These are phyloP conservation scores for Kuschelorhynchus macadamiae DNA, from an alignment of 2,888 invertebrate species.

Conservation along the genomic window DNA sequence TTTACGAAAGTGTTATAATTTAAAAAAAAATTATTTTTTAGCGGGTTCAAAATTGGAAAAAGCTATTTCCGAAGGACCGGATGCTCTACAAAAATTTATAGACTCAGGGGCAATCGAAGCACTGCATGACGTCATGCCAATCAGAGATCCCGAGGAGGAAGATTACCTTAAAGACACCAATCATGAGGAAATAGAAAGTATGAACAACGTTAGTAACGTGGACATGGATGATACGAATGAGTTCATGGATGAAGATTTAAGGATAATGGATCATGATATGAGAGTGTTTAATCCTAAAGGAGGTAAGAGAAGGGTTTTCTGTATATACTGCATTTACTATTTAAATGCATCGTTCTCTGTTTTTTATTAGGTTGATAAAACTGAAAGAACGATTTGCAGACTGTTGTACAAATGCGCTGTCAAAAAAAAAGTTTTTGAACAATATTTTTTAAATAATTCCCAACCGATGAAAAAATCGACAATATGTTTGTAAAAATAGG, in stretches of 20 bases:
- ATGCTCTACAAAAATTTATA: slow-evolving; percentile 83
- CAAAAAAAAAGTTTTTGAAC: too few species aligned
- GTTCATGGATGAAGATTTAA: slow-evolving; percentile 51
- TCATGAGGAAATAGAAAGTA: slow-evolving; percentile 48
- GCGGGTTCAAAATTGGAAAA: slow-evolving; percentile 83
- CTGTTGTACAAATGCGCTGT: too few species aligned
- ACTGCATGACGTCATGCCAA: slow-evolving; percentile 82
- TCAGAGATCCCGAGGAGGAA: slow-evolving; percentile 73
- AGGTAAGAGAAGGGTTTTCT: slow-evolving; percentile 25
- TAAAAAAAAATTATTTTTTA: too few species aligned
- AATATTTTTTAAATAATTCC: too few species aligned
- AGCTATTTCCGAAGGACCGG: slow-evolving; percentile 83
- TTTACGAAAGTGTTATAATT: too few species aligned
- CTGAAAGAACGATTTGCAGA: too few species aligned
- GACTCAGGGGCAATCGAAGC: slow-evolving; percentile 87
- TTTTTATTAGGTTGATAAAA: too few species aligned
- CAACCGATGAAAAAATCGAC: too few species aligned
- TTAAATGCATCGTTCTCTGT: too few species aligned
- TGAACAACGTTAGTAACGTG: slow-evolving; percentile 29
- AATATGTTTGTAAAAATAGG: too few species aligned
- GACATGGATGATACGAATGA: slow-evolving; percentile 27
- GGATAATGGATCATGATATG: slow-evolving; percentile 62
- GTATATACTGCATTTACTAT: too few species aligned
- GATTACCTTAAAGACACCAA: slow-evolving; percentile 67
- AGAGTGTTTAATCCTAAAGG: slow-evolving; percentile 50